phyloP scores from a whole-genome alignment of 2,113 vertebrate species.

The Pseudopipra pipra region DNA sequence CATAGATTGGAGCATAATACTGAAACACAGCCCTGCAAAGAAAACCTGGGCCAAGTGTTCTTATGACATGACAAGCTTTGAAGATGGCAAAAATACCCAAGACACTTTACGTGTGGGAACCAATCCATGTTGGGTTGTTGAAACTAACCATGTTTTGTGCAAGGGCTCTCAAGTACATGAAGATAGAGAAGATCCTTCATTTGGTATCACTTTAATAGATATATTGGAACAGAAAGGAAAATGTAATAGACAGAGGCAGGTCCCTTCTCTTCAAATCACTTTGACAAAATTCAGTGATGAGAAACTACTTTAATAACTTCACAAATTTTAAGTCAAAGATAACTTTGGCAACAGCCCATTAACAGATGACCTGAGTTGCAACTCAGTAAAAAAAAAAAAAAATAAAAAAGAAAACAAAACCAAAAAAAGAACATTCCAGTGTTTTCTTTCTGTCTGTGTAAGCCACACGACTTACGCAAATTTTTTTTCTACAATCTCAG shows the following conservation, averaged over 20 bases:
- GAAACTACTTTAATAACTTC: background rate
- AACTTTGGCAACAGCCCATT: background rate
- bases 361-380: background rate
- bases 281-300: background rate
- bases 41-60: background rate
- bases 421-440: background rate
- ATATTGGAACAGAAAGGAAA: background rate
- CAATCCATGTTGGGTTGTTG: background rate
- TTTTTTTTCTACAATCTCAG: background rate
- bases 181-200: background rate
- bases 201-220: background rate
- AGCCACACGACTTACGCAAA: background rate
- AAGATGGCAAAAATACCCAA: background rate
- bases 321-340: conserved; percentile 21
- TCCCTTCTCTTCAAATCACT: background rate
- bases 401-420: background rate
- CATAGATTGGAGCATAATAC: background rate
- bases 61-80: background rate
- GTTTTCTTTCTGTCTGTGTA: background rate
- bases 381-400: background rate
- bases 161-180: background rate
- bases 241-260: background rate
- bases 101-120: background rate
- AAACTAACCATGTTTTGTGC: background rate
- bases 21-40: background rate